Base-by-base conservation (phyloP, 2,113 vertebrate species). In the Megaptera novaeangliae region DNA sequence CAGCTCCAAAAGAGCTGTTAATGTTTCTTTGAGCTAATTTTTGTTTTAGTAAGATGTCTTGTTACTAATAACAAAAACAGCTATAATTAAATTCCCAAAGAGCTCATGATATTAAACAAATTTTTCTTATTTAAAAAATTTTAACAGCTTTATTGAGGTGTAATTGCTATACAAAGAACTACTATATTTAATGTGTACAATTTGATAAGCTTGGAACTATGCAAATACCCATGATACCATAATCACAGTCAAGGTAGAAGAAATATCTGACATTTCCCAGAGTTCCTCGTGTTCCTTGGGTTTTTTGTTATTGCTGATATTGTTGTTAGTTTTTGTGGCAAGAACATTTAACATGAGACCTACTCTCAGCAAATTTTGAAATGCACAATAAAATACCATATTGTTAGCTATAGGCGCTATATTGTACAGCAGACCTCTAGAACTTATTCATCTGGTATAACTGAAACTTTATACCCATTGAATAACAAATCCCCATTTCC, bases 11-110 rank as follows among this genome's bases (percentile, higher is more conserved):
- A 71, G 25, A 46, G 14, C 23, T 80, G 61, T 80, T 91, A 88
- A 77, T 59, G 71, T 89, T 87, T 85, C 46, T 80, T 66, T 27
- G n/a, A 39, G 87, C 31, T 96, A 92, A 80, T 44, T 41, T 81
- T 78, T 6, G 18, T 69, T 96, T 95, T 71, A 81, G 64, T 83
- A 94, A 74, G 21, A 74, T 68, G 18, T 64, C 29, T 88, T 84
- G 66, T 44, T 88, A 77, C 49, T 80, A 90, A 71, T 39, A 97
- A 59, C 81, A 91, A 81, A 96, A 97, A 52, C 8, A 82, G 29
- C 13, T 64, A 10, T 49, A 57, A 52, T 75, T 90, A 66, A 85
- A 84, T 77, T 93, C 81, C 15, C 52, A 94, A 82, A 74, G 27
- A 61, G 34, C 11, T 83, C 8, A 46, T 2, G 64, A 59, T 75